Base-by-base conservation (phyloP, 1,140 invertebrate species). In the Drosophila willistoni region DNA sequence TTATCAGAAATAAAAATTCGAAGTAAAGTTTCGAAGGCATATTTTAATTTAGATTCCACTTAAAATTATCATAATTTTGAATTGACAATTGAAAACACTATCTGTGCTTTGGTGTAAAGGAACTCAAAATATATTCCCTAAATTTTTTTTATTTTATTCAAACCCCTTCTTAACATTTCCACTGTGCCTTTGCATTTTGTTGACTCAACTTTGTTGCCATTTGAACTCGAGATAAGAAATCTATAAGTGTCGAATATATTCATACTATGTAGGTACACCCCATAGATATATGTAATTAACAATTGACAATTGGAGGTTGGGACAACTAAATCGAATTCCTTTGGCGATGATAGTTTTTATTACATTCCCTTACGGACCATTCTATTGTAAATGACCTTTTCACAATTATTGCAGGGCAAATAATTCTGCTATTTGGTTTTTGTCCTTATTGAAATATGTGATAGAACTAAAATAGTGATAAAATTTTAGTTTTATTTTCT, bases 381-480 rank as follows among this genome's bases (percentile, higher is more conserved):
- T 73, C 39, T 68, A 81, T 57, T 73, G 33, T 68, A 81, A 61
- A 81, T 72, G 68, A 73, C 63, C 66, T 81, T 86, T 87, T 87
- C 61, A 12, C 55, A 70, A 78, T 86, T 87, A 86, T 87, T 83
- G 73, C 83, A 87, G 79, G 83, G 69, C 69, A 64, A 77, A 59
- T 68, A 42, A 71, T 22, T 22, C 19, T 1, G 19, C 19, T 2
- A 2, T 22, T 22, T 22, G 19, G 19, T 1, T 19, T 19, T 19
- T 19, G n/a, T n/a, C n/a, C n/a, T n/a, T n/a, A n/a, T n/a, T n/a
- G n/a, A n/a, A n/a, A n/a, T n/a, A n/a, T 22, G 19, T 22, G 19
- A 22, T 22, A 22, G 19, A 22, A 22, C 19, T 22, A 22, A 22
- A 22, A 1, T 22, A 22, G 19, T 1, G 2, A 22, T 1, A 22